Evolutionary conservation across 2,113 vertebrate species (phyloP).

Genomic region (Crotalus horridus): DNA sequence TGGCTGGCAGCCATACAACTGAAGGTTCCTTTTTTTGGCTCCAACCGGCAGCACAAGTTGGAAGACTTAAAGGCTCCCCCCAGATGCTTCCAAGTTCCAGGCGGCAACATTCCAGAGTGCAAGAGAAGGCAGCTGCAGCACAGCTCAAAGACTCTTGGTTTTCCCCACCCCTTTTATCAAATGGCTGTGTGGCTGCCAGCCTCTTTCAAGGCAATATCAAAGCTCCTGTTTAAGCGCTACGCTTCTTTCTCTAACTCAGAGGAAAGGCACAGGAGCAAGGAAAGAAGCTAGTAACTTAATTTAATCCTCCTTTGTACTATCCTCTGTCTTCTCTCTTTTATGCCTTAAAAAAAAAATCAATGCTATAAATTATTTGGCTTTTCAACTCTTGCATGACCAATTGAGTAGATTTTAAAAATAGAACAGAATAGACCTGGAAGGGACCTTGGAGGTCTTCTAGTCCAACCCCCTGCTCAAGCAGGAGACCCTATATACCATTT

Average conservation of each 20-base stretch:
- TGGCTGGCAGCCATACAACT: not conserved
- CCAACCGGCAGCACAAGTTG: slow-evolving; percentile 23
- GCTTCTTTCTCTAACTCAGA: slow-evolving; percentile 3
- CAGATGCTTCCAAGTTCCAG: slow-evolving; percentile 30
- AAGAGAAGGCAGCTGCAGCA: slow-evolving; percentile 41
- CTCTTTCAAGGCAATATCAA: slow-evolving; percentile 67
- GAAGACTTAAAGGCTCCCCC: not conserved
- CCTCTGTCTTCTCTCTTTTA: not conserved
- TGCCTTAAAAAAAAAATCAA: not conserved
- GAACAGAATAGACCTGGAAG: not conserved
- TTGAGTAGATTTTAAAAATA: not conserved
- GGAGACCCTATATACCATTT: not conserved
- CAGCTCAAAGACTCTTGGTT: slow-evolving; percentile 50
- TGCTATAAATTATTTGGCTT: not conserved
- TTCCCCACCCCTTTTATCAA: slow-evolving; percentile 59
- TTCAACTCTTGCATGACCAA: not conserved
- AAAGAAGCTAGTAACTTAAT: not conserved
- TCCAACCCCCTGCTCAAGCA: not conserved
- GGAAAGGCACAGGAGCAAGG: slow-evolving; percentile 15
- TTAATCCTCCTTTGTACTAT: slow-evolving; percentile 40
- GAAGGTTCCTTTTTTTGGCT: not conserved
- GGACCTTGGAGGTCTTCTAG: not conserved
- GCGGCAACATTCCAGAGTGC: slow-evolving; percentile 21
- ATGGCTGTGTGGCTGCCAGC: slow-evolving; percentile 57
- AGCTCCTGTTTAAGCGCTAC: slow-evolving; percentile 54